phyloP scores from a whole-genome alignment of 2,113 vertebrate genomes.

The Gymnarchus niloticus region DNA sequence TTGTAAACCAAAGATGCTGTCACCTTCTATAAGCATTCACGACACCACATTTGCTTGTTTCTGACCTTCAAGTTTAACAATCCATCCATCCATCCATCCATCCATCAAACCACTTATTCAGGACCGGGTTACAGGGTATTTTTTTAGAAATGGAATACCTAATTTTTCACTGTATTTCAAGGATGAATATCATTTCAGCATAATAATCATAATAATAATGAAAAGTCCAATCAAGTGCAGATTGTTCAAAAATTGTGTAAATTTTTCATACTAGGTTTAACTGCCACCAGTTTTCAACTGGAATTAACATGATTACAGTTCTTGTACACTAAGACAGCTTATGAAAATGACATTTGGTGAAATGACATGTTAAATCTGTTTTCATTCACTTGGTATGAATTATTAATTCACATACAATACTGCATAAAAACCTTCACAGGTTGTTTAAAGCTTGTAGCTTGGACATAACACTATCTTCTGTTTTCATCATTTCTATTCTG shows the following conservation, averaged over 20 bases:
- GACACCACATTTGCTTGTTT: no score
- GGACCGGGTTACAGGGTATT: background rate
- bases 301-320: background rate
- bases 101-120: background rate
- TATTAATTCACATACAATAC: background rate
- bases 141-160: background rate
- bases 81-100: background rate
- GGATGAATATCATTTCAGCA: background rate
- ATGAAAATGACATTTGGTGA: background rate
- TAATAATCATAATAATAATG: background rate
- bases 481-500: slow-evolving; percentile 4
- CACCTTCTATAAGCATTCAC: no score
- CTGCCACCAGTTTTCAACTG: background rate
- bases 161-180: no score
- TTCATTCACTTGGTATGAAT: background rate
- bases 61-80: background rate
- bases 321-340: background rate
- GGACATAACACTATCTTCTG: background rate
- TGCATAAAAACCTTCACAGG: background rate
- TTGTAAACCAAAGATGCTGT: background rate
- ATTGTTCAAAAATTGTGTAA: background rate
- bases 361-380: no score
- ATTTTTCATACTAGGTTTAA: background rate
- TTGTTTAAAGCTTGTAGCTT: background rate
- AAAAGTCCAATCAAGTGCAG: background rate